A percentile compares a stretch with the other conserved stretches of the same genome.
phyloP scores from a whole-genome alignment of 2,888 invertebrate species.

The Busseola fusca region DNA sequence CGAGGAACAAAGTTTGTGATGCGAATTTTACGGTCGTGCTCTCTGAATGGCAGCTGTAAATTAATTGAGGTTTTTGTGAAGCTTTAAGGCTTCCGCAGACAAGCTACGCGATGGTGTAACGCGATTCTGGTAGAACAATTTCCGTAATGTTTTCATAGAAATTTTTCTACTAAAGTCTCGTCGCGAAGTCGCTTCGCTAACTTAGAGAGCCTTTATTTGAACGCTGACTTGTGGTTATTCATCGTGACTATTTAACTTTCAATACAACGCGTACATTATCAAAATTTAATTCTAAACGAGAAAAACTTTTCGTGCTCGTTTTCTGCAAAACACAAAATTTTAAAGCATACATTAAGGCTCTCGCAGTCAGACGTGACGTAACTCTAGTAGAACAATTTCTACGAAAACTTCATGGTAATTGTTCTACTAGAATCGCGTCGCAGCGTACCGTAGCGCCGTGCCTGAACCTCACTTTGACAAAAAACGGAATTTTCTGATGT shows the following conservation, averaged over 20 bases:
- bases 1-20: conserved; percentile 38
- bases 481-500: conserved; percentile 44
- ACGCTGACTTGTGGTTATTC: conserved; percentile 23
- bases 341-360: neutral
- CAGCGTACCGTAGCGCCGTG: neutral
- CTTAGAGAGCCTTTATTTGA: neutral
- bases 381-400: neutral
- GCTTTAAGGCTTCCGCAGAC: conserved; percentile 3
- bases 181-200: neutral
- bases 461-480: conserved; percentile 9
- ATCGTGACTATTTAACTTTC: conserved; percentile 33
- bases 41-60: conserved; percentile 24
- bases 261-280: conserved; percentile 3
- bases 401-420: neutral
- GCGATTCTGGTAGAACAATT: neutral
- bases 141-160: neutral
- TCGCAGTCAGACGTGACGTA: too few relatives aligned
- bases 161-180: neutral
- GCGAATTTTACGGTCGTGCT: conserved; percentile 40
- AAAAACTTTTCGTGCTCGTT: neutral
- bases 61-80: conserved; percentile 45
- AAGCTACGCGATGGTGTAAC: neutral
- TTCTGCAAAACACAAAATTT: conserved; percentile 9
- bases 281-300: conserved; percentile 11
- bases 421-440: neutral